Base-by-base conservation (phyloP, 2,888 invertebrate species). In the Parasteatoda lunata region DNA sequence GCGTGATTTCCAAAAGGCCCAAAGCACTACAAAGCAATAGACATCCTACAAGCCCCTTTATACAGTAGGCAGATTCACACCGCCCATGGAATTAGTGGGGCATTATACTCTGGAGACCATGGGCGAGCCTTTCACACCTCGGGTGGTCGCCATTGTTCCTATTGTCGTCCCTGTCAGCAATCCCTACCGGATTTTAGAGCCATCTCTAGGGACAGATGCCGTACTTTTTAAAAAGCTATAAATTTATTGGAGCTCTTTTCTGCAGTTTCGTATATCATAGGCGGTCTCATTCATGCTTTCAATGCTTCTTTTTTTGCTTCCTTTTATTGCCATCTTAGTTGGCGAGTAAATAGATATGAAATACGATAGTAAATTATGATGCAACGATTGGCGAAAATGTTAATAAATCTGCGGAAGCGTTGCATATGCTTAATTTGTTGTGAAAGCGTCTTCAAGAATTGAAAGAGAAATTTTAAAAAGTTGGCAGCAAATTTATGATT, bases 1-100 rank as follows among this genome's bases (percentile, higher is more conserved):
- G 81, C 81, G 75, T 81, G 81, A 81, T 70, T 54, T 49, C 72
- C 52, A 72, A 80, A 73, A 52, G 71, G 73, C 52, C 78, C n/a
- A 72, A 15, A 15, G 13, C 15, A 72, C 66, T 64, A 15, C 49
- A 15, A 8, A 30, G 52, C 51, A 80, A 72, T 51, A 65, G 71
- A 79, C 64, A 73, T n/a, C 59, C n/a, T 59, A 9, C 5, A 4
- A 30, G 5, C 66, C 81, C 47, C 69, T 79, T 75, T 75, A 73
- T 68, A 80, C 73, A 73, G 80, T 80, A 51, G 80, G 80, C 80
- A 80, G 80, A 80, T 80, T 80, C 80, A 73, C 80, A 30, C 81
- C 73, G 75, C 81, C 75, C 52, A n/a, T 54, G 48, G 81, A 75
- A 81, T 81, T 75, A 81, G 75, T 11, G 48, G 75, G 72, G 72